Evolutionary conservation across 1,140 invertebrate species (phyloP), one percentile per base, ranked within the genome.

Genomic region (Harlomillsia oculata): DNA sequence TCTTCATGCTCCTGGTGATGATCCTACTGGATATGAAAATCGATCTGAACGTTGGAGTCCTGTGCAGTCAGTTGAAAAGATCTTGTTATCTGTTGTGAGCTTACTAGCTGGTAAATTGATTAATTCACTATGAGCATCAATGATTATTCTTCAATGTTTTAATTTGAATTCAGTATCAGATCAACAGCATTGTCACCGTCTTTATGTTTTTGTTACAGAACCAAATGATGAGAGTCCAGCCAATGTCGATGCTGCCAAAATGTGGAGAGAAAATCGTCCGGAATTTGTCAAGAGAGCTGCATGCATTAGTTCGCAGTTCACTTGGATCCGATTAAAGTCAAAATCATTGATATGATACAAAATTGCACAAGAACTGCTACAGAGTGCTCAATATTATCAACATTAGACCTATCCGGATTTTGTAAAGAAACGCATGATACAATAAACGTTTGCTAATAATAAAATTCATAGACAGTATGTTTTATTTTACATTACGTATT

Each of bases 221-320:
- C 96, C 96, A 5, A 99, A 99, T 75, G 95, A 97, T 71, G 97
- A 99, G 72, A 97, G 93, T 74, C 93, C 95, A 23, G 97, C 97
- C 1, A 99, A 99, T 76, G 95, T 99, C 0, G 96, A 99, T 75
- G 97, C 97, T 5, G 95, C 96, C 0, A 99, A 99, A 76, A 97
- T 97, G 87, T 99, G 94, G 94, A 76, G 97, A 54, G 95, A 99
- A 70, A 84, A 98, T 71, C 75, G 93, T 29, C 78, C 82, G 20
- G 86, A 96, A 72, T 99, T 99, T 72, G 89, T 97, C 66, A 83
- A 78, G 71, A 95, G 95, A 66, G 94, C 95, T 11, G 82, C 91
- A 69, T 81, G 82, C 68, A 78, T 96, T 56, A n/a, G n/a, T n/a
- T n/a, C n/a, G n/a, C n/a, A n/a, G n/a, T n/a, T n/a, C n/a, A n/a